Percentiles rank a stretch among this genome's conserved stretches.
phyloP scores from a whole-genome alignment of 2,888 invertebrate genomes.

The Heliconius sara region DNA sequence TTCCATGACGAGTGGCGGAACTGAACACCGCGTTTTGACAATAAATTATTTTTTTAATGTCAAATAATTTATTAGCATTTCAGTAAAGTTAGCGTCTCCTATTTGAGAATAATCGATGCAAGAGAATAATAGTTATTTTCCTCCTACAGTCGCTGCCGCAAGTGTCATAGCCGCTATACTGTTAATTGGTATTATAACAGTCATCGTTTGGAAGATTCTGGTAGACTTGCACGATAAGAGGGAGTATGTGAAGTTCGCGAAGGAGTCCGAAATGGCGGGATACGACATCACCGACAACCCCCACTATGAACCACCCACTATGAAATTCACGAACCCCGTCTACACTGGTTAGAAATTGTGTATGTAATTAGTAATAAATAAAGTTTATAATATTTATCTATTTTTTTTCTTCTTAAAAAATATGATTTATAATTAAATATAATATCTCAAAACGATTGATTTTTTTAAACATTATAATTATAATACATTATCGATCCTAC shows the following conservation, averaged over 20 bases:
- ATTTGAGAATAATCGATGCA: too few species aligned
- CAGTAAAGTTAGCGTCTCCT: too few species aligned
- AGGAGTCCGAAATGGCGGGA: conserved; percentile 58
- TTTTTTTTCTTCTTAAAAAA: not conserved
- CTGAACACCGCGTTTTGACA: too few species aligned
- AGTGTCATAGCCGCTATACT: conserved; percentile 63
- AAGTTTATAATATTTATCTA: not conserved
- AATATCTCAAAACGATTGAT: too few species aligned
- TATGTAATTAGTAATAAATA: not conserved
- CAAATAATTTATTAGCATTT: too few species aligned
- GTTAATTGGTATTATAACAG: conserved; percentile 67
- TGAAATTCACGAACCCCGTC: conserved; percentile 61
- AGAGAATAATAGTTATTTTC: not conserved
- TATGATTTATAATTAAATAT: not conserved
- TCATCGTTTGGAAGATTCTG: conserved; percentile 68
- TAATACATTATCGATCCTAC: too few species aligned
- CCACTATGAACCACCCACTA: conserved; percentile 58
- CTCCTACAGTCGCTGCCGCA: conserved; percentile 62
- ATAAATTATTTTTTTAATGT: too few species aligned
- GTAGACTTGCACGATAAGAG: conserved; percentile 65
- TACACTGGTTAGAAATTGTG: conserved; percentile 47
- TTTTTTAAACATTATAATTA: too few species aligned
- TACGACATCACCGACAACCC: conserved; percentile 60
- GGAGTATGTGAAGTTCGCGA: conserved; percentile 65
- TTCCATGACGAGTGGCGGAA: too few species aligned